phyloP scores from a whole-genome alignment of 2,113 vertebrate genomes.

The Oenanthe oenanthe region DNA sequence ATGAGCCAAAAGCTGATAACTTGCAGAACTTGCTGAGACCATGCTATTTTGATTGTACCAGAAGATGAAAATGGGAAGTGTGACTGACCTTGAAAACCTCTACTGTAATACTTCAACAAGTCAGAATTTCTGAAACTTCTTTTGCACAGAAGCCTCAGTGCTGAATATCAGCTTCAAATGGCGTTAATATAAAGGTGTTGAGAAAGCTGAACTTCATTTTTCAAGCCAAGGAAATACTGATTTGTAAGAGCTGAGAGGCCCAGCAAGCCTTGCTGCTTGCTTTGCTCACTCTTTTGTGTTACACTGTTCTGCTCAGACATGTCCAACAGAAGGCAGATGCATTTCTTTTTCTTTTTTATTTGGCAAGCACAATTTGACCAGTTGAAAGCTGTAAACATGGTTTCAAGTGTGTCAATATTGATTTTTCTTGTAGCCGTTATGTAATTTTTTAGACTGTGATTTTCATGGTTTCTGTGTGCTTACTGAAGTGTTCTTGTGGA shows the following conservation, averaged over 20 bases:
- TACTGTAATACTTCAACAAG: neutral
- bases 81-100: neutral
- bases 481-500: neutral
- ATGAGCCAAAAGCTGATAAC: neutral
- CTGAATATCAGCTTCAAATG: neutral
- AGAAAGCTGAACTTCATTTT: neutral
- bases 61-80: neutral
- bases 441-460: neutral
- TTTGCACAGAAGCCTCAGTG: neutral
- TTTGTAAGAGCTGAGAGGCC: neutral
- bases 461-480: neutral
- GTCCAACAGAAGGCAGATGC: neutral
- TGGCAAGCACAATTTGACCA: neutral
- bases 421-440: neutral
- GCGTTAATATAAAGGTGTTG: neutral
- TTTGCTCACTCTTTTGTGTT: neutral
- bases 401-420: neutral
- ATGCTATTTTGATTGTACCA: neutral
- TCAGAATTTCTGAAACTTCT: neutral
- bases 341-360: neutral
- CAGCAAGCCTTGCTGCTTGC: neutral
- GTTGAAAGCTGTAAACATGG: neutral
- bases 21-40: neutral
- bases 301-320: accelerated
- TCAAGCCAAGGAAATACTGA: neutral